Evolutionary conservation across 2,797 vertebrate genomes (phyloP).

Genomic region (Rhinatrema bivittatum): DNA sequence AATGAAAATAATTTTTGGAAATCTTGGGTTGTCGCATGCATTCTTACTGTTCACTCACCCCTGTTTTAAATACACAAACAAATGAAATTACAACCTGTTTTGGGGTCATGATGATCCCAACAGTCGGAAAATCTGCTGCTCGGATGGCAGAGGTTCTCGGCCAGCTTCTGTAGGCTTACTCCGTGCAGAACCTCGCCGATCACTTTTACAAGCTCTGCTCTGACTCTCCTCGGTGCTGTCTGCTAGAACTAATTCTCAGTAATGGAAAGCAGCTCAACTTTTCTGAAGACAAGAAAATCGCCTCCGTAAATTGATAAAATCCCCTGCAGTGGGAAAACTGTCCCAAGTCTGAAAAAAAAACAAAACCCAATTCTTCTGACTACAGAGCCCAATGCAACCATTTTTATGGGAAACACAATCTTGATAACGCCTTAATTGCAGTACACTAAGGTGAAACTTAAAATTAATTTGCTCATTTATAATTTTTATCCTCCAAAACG

Average conservation of each 20-base stretch:
- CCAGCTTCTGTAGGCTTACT: too few relatives aligned
- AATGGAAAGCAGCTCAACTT: conserved; percentile 4
- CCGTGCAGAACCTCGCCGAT: neutral
- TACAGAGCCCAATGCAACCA: neutral
- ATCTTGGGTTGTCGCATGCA: too few relatives aligned
- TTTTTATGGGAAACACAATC: conserved; percentile 7
- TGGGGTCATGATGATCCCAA: too few relatives aligned
- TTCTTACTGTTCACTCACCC: too few relatives aligned
- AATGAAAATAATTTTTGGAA: too few relatives aligned
- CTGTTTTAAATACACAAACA: too few relatives aligned
- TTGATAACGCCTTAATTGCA: conserved; percentile 28
- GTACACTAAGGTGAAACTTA: conserved; percentile 17
- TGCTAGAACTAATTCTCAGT: neutral
- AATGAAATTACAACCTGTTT: too few relatives aligned
- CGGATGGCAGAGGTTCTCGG: too few relatives aligned
- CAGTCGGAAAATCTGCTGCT: too few relatives aligned
- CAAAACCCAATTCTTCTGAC: neutral
- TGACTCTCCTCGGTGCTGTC: neutral
- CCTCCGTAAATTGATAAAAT: conserved; percentile 22
- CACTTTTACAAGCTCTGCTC: neutral
- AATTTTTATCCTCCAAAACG: conserved; percentile 17
- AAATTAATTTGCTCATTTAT: conserved; percentile 39
- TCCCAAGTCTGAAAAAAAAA: neutral
- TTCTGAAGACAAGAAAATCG: neutral
- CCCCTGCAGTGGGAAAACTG: conserved; percentile 2